A percentile compares a stretch with the other conserved stretches of the same genome.
These are phyloP conservation scores for Natator depressus DNA, from an alignment of 2,113 vertebrate species.

Conservation along the genomic window DNA sequence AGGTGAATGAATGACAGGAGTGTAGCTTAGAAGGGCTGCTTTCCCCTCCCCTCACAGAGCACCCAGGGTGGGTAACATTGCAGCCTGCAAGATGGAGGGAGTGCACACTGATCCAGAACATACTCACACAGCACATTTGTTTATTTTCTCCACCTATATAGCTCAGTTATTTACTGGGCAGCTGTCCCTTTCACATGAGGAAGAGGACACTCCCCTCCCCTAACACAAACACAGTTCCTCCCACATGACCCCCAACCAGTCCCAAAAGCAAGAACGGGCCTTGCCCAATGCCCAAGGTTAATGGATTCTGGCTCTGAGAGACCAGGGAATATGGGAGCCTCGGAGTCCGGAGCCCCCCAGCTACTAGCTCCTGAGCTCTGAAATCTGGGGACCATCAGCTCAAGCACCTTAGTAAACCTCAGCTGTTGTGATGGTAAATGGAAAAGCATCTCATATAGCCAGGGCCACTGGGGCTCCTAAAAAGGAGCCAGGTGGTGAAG, in stretches of 20 bases:
- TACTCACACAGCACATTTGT: not conserved
- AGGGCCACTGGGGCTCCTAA: rapidly evolving
- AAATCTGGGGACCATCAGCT: not conserved
- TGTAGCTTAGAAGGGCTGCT: not conserved
- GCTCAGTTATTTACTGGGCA: not conserved
- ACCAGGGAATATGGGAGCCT: not conserved
- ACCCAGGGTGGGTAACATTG: not conserved
- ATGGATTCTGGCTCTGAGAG: not conserved
- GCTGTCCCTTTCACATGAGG: not conserved
- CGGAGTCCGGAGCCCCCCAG: not conserved
- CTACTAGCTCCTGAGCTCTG: not conserved
- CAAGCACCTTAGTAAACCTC: not conserved
- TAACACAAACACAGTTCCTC: not conserved
- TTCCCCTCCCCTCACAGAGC: not conserved
- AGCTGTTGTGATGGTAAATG: not conserved
- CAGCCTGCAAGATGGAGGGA: not conserved
- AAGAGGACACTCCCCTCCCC: not conserved
- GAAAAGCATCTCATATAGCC: not conserved
- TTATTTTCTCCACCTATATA: not conserved
- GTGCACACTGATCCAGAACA: not conserved
- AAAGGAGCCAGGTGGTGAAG: not conserved
- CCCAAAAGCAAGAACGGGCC: not conserved
- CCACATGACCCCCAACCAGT: not conserved
- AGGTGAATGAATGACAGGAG: not conserved
- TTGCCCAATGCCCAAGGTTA: not conserved